Evolutionary conservation across 2,797 vertebrate genomes (phyloP).

Genomic region (Potorous gilbertii): DNA sequence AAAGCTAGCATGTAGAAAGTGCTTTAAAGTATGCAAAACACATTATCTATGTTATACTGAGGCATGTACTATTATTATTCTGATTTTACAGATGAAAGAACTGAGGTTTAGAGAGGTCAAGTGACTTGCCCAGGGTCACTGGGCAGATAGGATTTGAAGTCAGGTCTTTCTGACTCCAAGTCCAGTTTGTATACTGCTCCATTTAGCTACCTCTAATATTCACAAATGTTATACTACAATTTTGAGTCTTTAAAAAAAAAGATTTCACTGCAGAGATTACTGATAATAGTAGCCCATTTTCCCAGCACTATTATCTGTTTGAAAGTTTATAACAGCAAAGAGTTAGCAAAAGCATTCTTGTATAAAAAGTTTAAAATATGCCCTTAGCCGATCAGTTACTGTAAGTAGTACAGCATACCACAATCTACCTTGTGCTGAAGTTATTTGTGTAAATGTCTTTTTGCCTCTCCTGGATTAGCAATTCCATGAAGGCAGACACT

Average conservation of each 20-base stretch:
- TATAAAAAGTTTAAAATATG: neutral
- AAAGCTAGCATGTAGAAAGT: neutral
- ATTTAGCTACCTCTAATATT: neutral
- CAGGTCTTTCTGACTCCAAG: neutral
- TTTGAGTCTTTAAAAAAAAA: neutral
- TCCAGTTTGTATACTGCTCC: neutral
- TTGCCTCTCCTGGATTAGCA: neutral
- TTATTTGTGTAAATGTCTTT: neutral
- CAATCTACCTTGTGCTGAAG: neutral
- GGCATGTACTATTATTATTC: neutral
- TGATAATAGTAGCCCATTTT: neutral
- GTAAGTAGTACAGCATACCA: neutral
- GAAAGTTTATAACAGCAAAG: constrained; percentile 27
- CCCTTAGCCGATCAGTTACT: neutral
- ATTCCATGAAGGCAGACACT: neutral
- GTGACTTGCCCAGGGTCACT: neutral
- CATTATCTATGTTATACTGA: neutral
- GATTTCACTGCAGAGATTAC: constrained; percentile 3
- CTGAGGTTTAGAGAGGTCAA: neutral
- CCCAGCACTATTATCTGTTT: neutral
- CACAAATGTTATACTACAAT: constrained; percentile 18
- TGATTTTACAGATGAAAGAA: neutral
- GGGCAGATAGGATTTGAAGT: neutral
- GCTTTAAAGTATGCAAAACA: neutral
- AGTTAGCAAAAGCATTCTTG: neutral